Evolutionary conservation across 2,113 vertebrate genomes (phyloP).

Genomic region (Rhinopomastus cyanomelas): DNA sequence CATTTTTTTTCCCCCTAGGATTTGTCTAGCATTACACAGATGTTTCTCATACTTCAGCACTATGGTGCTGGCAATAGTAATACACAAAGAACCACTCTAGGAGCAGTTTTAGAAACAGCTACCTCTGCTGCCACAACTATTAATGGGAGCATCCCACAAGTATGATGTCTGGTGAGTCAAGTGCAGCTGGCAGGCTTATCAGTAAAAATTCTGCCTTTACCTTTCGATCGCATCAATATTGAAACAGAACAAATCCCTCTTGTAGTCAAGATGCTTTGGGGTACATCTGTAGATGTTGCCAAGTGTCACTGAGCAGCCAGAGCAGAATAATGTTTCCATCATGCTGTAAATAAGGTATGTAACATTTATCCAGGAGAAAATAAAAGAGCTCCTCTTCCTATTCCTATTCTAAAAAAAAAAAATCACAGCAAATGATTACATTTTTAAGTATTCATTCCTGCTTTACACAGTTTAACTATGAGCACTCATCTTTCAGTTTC

Average conservation of each 20-base stretch:
- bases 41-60: neutral
- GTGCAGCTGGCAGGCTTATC: neutral
- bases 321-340: conserved; percentile 66
- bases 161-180: rapidly evolving
- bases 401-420: too few relatives aligned
- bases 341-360: neutral
- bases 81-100: neutral
- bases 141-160: neutral
- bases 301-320: conserved; percentile 59
- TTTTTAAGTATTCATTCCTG: neutral
- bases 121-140: neutral
- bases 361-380: neutral
- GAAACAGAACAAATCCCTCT: conserved; percentile 77
- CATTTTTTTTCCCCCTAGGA: neutral
- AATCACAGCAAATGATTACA: too few relatives aligned
- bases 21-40: neutral
- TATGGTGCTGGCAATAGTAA: neutral
- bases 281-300: conserved; percentile 73
- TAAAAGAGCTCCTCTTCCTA: neutral
- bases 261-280: conserved; percentile 70
- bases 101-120: neutral
- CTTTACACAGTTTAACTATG: rapidly evolving
- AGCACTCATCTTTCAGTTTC: neutral
- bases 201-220: conserved; percentile 8
- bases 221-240: conserved; percentile 69